Evolutionary conservation across 2,797 vertebrate genomes (phyloP), one percentile per base, ranked within the genome.

Genomic region (Acridotheres tristis): DNA sequence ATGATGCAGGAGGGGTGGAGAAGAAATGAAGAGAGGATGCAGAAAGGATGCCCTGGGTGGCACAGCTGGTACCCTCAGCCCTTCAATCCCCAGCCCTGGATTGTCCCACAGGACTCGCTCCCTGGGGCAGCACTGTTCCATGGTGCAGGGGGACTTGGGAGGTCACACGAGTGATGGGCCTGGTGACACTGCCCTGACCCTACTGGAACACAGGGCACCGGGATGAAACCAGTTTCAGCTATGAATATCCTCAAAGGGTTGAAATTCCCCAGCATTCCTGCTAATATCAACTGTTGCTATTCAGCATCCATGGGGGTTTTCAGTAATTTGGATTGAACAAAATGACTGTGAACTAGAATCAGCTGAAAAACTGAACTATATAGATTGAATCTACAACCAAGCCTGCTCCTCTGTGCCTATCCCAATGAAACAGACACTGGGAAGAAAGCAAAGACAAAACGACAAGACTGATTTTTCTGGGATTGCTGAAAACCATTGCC

Each of bases 201-300:
- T 1, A 26, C 0, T 1, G 2, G 40, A 53, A 18, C 0, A 0
- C 47, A 66, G 21, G 25, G 21, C 34, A 74, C 10, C 11, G 7
- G 21, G 21, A 62, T 15, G 26, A 40, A 77, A 76, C 40, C 48
- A 77, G 16, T 54, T 54, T 34, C 25, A 62, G 11, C 48, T 38
- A 15, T 7, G 30, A 36, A 50, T 32, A 80, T n/a, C 9, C 45
- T 45, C 29, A 58, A 16, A 66, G 38, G 29, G 29, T 17, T 66
- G 21, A 45, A 73, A 66, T 38, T 58, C n/a, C 38, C 23, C 1
- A 1, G 38, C 6, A 38, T 18, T 51, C 16, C 38, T 66, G 20
- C 27, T 38, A 38, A 38, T 17, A 72, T 23, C 38, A 38, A 11
- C 59, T 45, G 38, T 21, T 65, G 23, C 45, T 79, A 21, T 51